Percentiles rank a stretch among this genome's conserved stretches.
Evolutionary conservation across 1,140 invertebrate genomes (phyloP).

Genomic region (Cylas formicarius): DNA sequence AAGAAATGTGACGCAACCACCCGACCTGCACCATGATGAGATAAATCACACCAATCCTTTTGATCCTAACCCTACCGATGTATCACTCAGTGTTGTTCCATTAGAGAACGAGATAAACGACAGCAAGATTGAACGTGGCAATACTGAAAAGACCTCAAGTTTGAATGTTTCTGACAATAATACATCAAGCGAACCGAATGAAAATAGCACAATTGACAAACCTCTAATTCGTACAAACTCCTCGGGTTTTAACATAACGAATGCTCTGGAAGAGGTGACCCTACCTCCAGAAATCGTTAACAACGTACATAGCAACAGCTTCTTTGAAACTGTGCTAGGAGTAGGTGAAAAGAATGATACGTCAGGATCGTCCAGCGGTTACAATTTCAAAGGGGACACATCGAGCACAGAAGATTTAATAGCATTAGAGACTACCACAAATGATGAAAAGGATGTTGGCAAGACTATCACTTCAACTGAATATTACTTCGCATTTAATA

Average conservation of each 20-base stretch:
- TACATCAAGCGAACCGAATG: too few species aligned
- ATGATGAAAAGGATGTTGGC: conserved; percentile 19
- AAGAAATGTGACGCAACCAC: conserved; percentile 24
- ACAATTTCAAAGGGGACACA: conserved; percentile 21
- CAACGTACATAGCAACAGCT: conserved; percentile 37
- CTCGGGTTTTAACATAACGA: too few species aligned
- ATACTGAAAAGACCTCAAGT: conserved; percentile 3
- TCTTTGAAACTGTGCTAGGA: conserved; percentile 24
- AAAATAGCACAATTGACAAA: too few species aligned
- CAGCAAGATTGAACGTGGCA: conserved; percentile 6
- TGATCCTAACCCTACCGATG: conserved; percentile 29
- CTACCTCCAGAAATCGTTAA: conserved; percentile 34
- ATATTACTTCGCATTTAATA: not conserved
- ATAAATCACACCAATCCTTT: conserved; percentile 38
- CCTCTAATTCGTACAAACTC: too few species aligned
- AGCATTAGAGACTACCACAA: conserved; percentile 37
- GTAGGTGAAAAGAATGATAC: conserved; percentile 1
- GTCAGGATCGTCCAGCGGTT: conserved; percentile 3
- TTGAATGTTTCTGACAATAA: too few species aligned
- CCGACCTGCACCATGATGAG: conserved; percentile 40
- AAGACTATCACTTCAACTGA: not conserved
- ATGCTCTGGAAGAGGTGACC: conserved; percentile 21
- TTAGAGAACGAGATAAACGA: conserved; percentile 24
- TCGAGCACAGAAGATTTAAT: conserved; percentile 37
- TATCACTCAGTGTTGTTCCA: conserved; percentile 21